A percentile compares a stretch with the other conserved stretches of the same genome.
Conservation (phyloP, 2,888 invertebrate genomes). For the Crematogaster levior region DNA sequence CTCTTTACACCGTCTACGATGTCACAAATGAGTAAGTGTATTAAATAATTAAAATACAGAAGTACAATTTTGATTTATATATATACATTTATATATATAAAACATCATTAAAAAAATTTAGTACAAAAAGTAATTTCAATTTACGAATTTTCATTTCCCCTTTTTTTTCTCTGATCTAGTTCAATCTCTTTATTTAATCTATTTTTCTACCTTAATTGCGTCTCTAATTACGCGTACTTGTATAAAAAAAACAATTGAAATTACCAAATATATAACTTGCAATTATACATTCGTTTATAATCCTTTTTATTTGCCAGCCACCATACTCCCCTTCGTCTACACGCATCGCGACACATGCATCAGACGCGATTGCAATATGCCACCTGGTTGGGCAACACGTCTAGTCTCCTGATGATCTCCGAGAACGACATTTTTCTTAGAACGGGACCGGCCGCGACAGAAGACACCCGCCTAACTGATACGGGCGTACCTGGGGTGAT, state of each 20-base stretch:
- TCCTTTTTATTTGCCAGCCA: conserved; percentile 87
- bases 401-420: conserved; percentile 92
- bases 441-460: conserved; percentile 89
- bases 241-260: not conserved
- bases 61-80: not conserved
- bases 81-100: no score
- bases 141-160: not conserved
- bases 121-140: not conserved
- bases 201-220: not conserved
- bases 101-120: no score
- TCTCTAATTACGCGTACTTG: not conserved
- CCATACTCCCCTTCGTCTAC: conserved; percentile 94
- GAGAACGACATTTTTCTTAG: conserved; percentile 96
- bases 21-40: conserved; percentile 94
- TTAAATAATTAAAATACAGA: not conserved
- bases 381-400: conserved; percentile 93
- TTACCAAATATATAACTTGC: not conserved
- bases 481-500: conserved; percentile 92
- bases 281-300: not conserved
- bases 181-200: not conserved
- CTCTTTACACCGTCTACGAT: conserved; percentile 96
- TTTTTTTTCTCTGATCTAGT: not conserved
- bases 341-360: conserved; percentile 90
- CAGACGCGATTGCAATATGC: conserved; percentile 93
- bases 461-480: conserved; percentile 90